Base-by-base conservation (phyloP, 1,140 invertebrate species). In the Drosophila punjabiensis region DNA sequence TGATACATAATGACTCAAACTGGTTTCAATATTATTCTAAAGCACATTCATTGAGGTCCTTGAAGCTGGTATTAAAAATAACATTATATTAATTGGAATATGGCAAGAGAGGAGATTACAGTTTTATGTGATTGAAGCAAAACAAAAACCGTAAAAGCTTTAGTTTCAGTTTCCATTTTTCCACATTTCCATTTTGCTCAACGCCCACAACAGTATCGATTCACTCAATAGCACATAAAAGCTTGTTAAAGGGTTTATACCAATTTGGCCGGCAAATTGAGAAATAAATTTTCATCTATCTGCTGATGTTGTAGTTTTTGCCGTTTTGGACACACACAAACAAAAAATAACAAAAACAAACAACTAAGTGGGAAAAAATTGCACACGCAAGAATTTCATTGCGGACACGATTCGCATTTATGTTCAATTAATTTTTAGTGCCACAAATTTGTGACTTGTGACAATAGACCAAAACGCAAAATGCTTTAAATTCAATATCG, bases 241-340 rank as follows among this genome's bases (percentile, higher is more conserved):
- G 50, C 64, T 53, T 45, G 48, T 71, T 68, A 68, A 68, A 52
- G 63, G 50, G 24, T 24, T 55, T 58, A 35, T 55, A 71, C 35
- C 64, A 47, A 69, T 45, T 71, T 43, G 24, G 30, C 9, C 48
- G 20, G 35, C 24, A 69, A 71, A 71, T 71, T 71, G 48, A 71
- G 68, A 68, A 68, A 71, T 71, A 47, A 71, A 71, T 68, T 68
- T 30, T 2, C 65, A 53, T 65, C 16, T 47, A 18, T 20, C 20
- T 47, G 32, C 4, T 28, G 59, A 18, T 30, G 13, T 13, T 63
- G 18, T 45, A n/a, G 53, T 35, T 37, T 13, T 24, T 11, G 2
- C 3, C n/a, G 7, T 9, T 24, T 28, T n/a, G 39, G 10, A 8
- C 30, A 18, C 24, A 52, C 9, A 28, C 8, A 28, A 13, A 28